These are phyloP conservation scores for Karalla daura DNA, from an alignment of 2,797 vertebrate species.

Conservation along the genomic window DNA sequence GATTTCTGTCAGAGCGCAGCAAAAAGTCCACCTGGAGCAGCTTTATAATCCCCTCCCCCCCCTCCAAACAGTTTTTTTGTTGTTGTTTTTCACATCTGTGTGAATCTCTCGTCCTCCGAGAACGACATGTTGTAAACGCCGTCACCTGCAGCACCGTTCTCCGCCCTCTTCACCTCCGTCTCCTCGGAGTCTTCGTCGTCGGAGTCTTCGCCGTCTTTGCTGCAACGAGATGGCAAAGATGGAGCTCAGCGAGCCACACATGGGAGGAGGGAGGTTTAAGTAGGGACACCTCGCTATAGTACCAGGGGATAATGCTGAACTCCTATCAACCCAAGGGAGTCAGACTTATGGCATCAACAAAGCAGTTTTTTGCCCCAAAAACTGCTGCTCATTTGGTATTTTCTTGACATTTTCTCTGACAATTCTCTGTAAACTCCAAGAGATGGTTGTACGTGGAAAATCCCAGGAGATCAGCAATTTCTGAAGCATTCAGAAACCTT, in stretches of 20 bases:
- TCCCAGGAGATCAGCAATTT: no score
- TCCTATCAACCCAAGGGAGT: no score
- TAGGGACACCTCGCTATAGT: no score
- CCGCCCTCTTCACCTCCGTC: conserved; percentile 12
- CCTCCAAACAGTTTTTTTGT: not conserved
- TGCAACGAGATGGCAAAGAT: conserved; percentile 10
- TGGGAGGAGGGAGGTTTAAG: no score
- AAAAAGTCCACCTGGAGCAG: conserved; percentile 6
- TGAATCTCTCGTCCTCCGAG: conserved; percentile 65
- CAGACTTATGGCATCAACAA: no score
- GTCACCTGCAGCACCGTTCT: conserved; percentile 33
- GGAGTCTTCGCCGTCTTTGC: conserved; percentile 43
- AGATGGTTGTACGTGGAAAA: no score
- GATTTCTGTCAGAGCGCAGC: conserved; percentile 21
- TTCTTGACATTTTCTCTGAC: no score
- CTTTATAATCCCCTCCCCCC: not conserved
- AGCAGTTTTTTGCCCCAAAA: no score
- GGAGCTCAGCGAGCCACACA: not conserved
- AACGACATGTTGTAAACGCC: conserved; percentile 69
- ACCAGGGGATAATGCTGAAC: no score
- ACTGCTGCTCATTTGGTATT: no score
- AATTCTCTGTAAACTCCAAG: no score
- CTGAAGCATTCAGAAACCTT: no score
- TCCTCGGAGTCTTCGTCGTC: conserved; percentile 36
- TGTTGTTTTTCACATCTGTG: conserved; percentile 69